Percentiles rank a stretch among this genome's conserved stretches.
Conservation (phyloP, 2,113 vertebrate species). For the Prochilodus magdalenae region DNA sequence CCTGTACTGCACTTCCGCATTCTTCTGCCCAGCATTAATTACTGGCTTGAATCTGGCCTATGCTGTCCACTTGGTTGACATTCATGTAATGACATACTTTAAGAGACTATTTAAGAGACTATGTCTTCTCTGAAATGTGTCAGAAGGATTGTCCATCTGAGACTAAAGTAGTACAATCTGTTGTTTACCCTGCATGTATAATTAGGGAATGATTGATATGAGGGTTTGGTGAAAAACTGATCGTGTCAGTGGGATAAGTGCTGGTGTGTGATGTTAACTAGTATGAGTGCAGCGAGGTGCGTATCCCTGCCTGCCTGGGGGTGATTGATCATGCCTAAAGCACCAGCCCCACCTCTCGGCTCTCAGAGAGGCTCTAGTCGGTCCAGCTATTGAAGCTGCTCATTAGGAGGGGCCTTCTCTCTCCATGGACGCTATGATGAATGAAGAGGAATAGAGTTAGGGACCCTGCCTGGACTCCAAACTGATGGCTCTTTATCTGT, state of each 20-base stretch:
- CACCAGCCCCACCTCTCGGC: slow-evolving; percentile 34
- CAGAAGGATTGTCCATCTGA: background rate
- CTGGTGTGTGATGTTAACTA: slow-evolving; percentile 78
- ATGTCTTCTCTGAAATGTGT: background rate
- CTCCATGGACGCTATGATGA: slow-evolving; percentile 48
- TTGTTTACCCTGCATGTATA: slow-evolving; percentile 57
- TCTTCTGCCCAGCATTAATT: background rate
- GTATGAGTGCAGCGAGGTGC: slow-evolving; percentile 75
- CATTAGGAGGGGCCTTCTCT: slow-evolving; percentile 43
- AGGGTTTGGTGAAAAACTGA: slow-evolving; percentile 81
- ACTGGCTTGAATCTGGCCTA: background rate
- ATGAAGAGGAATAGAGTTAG: slow-evolving; percentile 41
- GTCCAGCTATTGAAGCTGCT: slow-evolving; percentile 38
- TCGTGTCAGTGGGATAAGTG: slow-evolving; percentile 81
- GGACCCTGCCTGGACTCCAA: slow-evolving; percentile 43
- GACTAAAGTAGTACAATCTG: background rate
- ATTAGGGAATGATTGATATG: slow-evolving; percentile 86
- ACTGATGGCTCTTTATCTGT: slow-evolving; percentile 49
- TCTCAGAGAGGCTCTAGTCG: slow-evolving; percentile 34
- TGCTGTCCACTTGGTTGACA: slow-evolving; percentile 45
- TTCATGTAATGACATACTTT: background rate
- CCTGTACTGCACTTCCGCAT: background rate
- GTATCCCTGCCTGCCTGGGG: slow-evolving; percentile 74
- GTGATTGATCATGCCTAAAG: slow-evolving; percentile 79
- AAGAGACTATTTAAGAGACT: background rate